Evolutionary conservation across 2,888 invertebrate genomes (phyloP).

Genomic region (Panopea generosa): DNA sequence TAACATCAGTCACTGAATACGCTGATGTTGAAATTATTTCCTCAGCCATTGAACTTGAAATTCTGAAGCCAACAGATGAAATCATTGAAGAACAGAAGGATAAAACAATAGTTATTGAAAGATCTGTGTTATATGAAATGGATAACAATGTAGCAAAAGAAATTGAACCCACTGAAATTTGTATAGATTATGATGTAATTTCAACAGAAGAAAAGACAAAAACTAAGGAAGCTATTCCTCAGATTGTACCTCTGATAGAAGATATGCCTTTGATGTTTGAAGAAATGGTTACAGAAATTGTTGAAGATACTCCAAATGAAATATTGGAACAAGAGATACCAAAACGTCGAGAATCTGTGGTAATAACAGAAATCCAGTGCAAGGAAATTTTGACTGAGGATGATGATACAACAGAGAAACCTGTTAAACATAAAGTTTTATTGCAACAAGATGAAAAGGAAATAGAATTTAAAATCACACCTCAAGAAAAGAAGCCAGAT

Average conservation of each 20-base stretch:
- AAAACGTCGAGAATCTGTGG: background rate
- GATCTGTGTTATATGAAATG: no score
- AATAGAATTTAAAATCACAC: background rate
- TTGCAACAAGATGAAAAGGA: no score
- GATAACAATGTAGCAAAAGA: no score
- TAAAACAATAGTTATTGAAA: background rate
- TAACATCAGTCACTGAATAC: background rate
- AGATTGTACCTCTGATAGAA: background rate
- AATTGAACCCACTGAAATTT: no score
- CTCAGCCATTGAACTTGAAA: background rate
- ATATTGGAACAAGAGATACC: background rate
- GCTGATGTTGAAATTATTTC: conserved; percentile 5
- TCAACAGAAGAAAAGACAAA: background rate
- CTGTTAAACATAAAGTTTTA: no score
- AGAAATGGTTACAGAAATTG: background rate
- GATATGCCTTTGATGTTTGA: background rate
- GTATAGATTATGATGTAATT: background rate
- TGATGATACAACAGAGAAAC: background rate
- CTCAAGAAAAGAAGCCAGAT: conserved; percentile 3
- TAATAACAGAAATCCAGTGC: no score
- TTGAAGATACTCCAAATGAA: conserved; percentile 5
- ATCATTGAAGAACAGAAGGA: background rate
- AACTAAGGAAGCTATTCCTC: background rate
- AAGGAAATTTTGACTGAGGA: no score
- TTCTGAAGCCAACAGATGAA: background rate